Conservation (phyloP, 1,140 invertebrate genomes). For the Zaprionus africanus region DNA sequence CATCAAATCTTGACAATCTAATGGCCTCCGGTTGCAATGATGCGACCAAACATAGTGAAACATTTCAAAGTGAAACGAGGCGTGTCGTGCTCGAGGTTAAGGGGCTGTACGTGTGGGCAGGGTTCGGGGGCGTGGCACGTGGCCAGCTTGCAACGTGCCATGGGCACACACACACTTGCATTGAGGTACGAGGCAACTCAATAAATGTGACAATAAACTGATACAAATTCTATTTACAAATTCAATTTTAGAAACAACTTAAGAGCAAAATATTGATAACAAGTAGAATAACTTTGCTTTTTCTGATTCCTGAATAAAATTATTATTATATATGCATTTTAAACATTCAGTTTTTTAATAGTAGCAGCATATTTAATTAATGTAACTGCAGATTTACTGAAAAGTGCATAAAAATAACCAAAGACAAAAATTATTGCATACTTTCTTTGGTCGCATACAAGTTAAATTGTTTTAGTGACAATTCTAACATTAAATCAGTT, state of each 20-base stretch:
- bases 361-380: too few relatives aligned
- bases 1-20: constrained; percentile 72
- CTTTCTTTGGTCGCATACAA: too few relatives aligned
- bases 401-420: too few relatives aligned
- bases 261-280: too few relatives aligned
- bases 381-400: too few relatives aligned
- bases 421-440: too few relatives aligned
- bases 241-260: constrained; percentile 1
- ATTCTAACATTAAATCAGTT: too few relatives aligned
- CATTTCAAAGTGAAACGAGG: not conserved
- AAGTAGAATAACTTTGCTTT: too few relatives aligned
- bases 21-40: constrained; percentile 55
- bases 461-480: too few relatives aligned
- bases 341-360: too few relatives aligned
- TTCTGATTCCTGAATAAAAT: too few relatives aligned
- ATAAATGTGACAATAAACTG: not conserved
- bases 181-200: not conserved
- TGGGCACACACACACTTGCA: not conserved
- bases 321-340: too few relatives aligned
- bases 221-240: not conserved
- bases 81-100: not conserved
- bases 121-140: not conserved
- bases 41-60: constrained; percentile 25
- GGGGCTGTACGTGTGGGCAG: not conserved
- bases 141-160: constrained; percentile 3